phyloP scores from a whole-genome alignment of 2,888 invertebrate genomes.

The Bugulina stolonifera region DNA sequence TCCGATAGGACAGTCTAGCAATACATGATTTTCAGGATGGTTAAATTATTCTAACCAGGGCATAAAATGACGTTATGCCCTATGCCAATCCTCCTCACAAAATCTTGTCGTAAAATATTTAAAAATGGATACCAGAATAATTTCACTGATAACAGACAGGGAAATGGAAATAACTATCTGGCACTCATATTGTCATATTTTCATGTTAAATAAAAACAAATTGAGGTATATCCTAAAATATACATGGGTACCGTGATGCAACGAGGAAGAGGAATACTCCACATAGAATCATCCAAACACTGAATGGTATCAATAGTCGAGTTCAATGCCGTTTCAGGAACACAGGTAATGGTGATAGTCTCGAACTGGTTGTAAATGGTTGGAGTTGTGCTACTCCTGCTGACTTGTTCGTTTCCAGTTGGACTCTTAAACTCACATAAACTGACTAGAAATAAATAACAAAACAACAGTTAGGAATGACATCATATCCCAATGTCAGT shows the following conservation, averaged over 20 bases:
- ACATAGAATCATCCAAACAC: background rate
- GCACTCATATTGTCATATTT: no score
- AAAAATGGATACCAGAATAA: no score
- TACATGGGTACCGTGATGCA: slow-evolving; percentile 15
- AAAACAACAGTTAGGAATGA: background rate
- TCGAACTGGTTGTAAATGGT: background rate
- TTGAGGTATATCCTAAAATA: no score
- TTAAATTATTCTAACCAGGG: background rate
- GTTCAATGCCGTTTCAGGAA: background rate
- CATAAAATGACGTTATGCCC: no score
- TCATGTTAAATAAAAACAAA: no score
- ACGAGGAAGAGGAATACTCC: background rate
- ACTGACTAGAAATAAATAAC: background rate
- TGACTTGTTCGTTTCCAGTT: background rate
- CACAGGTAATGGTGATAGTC: background rate
- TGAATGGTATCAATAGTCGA: background rate
- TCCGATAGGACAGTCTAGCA: no score
- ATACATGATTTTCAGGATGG: no score
- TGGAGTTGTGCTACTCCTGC: no score
- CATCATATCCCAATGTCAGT: no score
- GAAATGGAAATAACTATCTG: no score
- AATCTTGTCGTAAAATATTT: background rate
- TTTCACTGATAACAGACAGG: no score
- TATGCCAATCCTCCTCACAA: no score
- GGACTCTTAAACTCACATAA: background rate